A percentile compares a stretch with the other conserved stretches of the same genome.
phyloP scores from a whole-genome alignment of 2,113 vertebrate species.

The Ceyx margarethae region DNA sequence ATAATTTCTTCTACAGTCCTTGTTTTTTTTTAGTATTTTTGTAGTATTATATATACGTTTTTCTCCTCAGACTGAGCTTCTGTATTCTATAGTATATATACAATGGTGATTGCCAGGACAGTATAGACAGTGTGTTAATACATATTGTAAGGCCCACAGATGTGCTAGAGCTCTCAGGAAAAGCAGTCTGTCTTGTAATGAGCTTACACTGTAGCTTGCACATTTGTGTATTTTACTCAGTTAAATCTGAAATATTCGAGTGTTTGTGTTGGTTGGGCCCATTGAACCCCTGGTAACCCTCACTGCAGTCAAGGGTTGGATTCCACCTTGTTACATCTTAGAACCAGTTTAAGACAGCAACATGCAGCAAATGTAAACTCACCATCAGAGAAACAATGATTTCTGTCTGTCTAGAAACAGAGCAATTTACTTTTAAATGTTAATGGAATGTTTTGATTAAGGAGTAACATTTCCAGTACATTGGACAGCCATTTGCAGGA shows the following conservation, averaged over 20 bases:
- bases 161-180: not conserved
- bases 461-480: not conserved
- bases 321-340: not conserved
- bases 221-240: not conserved
- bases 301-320: not conserved
- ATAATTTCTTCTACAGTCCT: not conserved
- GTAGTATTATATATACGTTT: not conserved
- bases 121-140: not conserved
- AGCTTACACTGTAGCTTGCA: not conserved
- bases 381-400: not conserved
- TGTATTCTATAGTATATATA: not conserved
- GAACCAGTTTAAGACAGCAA: not conserved
- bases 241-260: not conserved
- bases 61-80: not conserved
- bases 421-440: not conserved
- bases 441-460: conserved; percentile 27
- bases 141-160: not conserved
- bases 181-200: not conserved
- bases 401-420: not conserved
- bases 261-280: not conserved
- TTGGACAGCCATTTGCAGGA: not conserved
- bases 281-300: not conserved
- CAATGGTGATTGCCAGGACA: not conserved
- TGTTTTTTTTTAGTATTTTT: not conserved
- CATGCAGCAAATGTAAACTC: not conserved